These are phyloP conservation scores for Ardeotis arabs DNA, from an alignment of 2,113 vertebrate genomes.

Conservation along the genomic window DNA sequence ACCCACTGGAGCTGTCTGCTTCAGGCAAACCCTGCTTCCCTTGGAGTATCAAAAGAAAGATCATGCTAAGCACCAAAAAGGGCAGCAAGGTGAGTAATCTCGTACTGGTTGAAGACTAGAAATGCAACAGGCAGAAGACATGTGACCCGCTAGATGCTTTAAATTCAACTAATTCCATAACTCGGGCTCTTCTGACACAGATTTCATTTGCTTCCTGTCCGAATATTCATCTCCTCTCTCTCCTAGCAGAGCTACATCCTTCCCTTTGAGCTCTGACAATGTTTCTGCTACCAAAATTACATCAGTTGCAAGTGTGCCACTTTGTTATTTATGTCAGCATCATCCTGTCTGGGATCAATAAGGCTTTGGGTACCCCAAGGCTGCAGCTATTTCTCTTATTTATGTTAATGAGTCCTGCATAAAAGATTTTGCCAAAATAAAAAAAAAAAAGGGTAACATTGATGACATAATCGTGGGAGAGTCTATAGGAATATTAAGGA, in stretches of 20 bases:
- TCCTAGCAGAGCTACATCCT: background rate
- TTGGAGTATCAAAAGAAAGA: background rate
- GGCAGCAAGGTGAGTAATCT: background rate
- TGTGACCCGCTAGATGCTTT: background rate
- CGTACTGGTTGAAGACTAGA: background rate
- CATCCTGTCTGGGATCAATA: background rate
- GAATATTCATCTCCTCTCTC: background rate
- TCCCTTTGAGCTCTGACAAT: background rate
- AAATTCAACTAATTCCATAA: conserved; percentile 1
- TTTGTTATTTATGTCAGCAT: background rate
- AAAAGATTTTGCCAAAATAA: conserved; percentile 51
- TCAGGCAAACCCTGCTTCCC: background rate
- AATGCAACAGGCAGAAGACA: background rate
- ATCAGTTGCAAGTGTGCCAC: background rate
- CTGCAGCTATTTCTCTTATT: conserved; percentile 15
- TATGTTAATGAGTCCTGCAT: background rate
- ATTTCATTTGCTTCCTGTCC: background rate
- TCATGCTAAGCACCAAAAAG: background rate
- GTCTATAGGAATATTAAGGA: conserved; percentile 69
- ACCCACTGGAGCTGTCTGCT: background rate
- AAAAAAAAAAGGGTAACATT: conserved; percentile 61
- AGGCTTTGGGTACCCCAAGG: background rate
- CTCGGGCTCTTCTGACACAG: background rate
- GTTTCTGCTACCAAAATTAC: background rate
- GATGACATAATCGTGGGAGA: conserved; percentile 71